Evolutionary conservation across 2,797 vertebrate genomes (phyloP).

Genomic region (Benthosema pterotum): DNA sequence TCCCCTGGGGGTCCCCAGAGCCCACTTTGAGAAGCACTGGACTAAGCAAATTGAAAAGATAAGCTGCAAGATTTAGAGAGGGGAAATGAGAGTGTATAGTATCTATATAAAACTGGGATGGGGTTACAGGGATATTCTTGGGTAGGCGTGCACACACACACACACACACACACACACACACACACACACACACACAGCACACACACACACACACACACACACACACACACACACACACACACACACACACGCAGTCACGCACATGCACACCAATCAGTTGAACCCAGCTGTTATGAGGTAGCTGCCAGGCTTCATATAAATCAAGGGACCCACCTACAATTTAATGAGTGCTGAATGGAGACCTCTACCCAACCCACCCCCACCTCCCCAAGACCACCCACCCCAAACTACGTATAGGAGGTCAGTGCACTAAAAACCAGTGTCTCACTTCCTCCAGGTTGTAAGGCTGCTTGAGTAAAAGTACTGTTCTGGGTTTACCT

Average conservation of each 20-base stretch:
- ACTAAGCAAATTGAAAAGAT: constrained; percentile 58
- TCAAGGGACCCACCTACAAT: constrained; percentile 55
- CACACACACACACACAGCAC: neutral
- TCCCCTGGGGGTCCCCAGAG: too few relatives aligned
- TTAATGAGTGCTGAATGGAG: constrained; percentile 57
- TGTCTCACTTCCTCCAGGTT: constrained; percentile 65
- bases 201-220: neutral
- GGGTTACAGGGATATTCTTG: constrained; percentile 69
- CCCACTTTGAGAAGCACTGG: too few relatives aligned
- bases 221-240: too few relatives aligned
- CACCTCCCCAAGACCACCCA: constrained; percentile 43
- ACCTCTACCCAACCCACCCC: constrained; percentile 42
- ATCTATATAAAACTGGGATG: constrained; percentile 46
- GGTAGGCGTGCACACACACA: constrained; percentile 20
- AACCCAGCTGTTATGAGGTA: constrained; percentile 72
- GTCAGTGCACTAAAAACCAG: constrained; percentile 69
- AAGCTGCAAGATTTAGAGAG: constrained; percentile 60
- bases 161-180: neutral
- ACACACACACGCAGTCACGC: neutral
- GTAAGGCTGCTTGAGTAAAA: too few relatives aligned
- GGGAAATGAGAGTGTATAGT: constrained; percentile 59
- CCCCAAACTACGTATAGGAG: constrained; percentile 49
- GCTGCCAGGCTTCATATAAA: constrained; percentile 74
- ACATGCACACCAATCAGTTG: constrained; percentile 51
- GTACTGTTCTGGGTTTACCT: too few relatives aligned